A percentile compares a stretch with the other conserved stretches of the same genome.
Evolutionary conservation across 2,888 invertebrate genomes (phyloP).

Genomic region (Trimorus sp.): DNA sequence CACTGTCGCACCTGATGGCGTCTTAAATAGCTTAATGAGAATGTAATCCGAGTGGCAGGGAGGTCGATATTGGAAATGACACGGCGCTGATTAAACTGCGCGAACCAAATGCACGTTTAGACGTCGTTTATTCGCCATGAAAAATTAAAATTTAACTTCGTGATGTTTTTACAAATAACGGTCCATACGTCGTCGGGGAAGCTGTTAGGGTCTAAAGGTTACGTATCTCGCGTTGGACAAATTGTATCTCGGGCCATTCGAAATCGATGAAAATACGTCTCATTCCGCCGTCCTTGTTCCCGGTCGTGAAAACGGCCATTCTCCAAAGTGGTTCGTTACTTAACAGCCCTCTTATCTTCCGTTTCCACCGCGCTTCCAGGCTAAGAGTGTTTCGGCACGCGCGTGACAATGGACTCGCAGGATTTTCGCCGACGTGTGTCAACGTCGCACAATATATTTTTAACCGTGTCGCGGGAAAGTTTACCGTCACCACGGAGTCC

Average conservation of each 20-base stretch:
- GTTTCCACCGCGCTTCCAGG: slow-evolving; percentile 5
- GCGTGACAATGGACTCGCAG: slow-evolving; percentile 29
- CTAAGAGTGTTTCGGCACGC: slow-evolving; percentile 10
- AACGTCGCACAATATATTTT: slow-evolving; percentile 45
- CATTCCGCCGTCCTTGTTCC: not conserved
- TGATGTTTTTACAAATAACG: too few relatives aligned
- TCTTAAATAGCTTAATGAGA: slow-evolving; percentile 53
- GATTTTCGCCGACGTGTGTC: slow-evolving; percentile 35
- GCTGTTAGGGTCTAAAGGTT: too few relatives aligned
- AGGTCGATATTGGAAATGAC: slow-evolving; percentile 41
- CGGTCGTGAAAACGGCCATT: not conserved
- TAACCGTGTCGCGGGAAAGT: slow-evolving; percentile 43
- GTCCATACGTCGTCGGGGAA: too few relatives aligned
- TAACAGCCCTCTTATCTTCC: slow-evolving; percentile 19
- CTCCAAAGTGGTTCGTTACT: slow-evolving; percentile 24
- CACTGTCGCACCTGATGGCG: slow-evolving; percentile 40
- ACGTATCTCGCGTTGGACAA: too few relatives aligned
- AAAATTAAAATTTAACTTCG: too few relatives aligned
- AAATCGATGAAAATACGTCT: not conserved
- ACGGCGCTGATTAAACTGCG: slow-evolving; percentile 34
- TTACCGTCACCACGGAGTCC: slow-evolving; percentile 18
- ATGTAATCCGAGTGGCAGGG: slow-evolving; percentile 26
- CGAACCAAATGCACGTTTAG: slow-evolving; percentile 15
- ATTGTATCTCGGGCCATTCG: not conserved
- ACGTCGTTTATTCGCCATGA: not conserved